These are phyloP conservation scores for Perca flavescens DNA, from an alignment of 2,113 vertebrate species.

Conservation along the genomic window DNA sequence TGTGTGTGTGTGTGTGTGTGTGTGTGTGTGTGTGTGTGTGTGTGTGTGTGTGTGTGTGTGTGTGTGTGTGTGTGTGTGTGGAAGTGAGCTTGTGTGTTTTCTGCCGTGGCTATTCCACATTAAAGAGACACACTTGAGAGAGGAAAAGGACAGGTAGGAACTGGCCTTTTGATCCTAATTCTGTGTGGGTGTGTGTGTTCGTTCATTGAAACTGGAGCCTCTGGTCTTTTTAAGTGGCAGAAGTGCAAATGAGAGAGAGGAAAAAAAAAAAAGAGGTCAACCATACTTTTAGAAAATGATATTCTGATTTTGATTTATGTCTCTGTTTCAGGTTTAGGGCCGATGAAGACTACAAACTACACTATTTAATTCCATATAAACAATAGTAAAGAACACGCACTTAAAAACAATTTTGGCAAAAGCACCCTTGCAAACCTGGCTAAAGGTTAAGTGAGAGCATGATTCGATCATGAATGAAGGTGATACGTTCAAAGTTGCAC, in stretches of 20 bases:
- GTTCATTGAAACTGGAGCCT: constrained; percentile 35
- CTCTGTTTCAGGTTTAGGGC: background rate
- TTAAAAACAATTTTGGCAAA: background rate
- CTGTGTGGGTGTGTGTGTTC: background rate
- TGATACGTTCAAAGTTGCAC: no score
- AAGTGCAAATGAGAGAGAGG: constrained; percentile 18
- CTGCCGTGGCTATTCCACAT: constrained; percentile 44
- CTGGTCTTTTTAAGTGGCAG: constrained; percentile 39
- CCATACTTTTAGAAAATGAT: background rate
- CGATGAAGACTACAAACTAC: background rate
- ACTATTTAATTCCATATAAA: background rate
- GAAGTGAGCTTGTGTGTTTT: background rate
- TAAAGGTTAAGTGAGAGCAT: background rate
- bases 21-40: constrained; percentile 23
- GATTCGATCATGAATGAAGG: background rate
- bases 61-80: background rate
- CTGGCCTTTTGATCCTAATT: constrained; percentile 68
- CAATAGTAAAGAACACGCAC: background rate
- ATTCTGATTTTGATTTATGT: background rate
- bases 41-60: background rate
- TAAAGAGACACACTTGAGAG: constrained; percentile 69
- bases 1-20: constrained; percentile 25
- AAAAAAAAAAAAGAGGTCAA: background rate
- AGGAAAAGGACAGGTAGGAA: constrained; percentile 54
- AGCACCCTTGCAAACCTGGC: background rate